These are phyloP conservation scores for Antechinus flavipes DNA, from an alignment of 2,113 vertebrate species.

Conservation along the genomic window DNA sequence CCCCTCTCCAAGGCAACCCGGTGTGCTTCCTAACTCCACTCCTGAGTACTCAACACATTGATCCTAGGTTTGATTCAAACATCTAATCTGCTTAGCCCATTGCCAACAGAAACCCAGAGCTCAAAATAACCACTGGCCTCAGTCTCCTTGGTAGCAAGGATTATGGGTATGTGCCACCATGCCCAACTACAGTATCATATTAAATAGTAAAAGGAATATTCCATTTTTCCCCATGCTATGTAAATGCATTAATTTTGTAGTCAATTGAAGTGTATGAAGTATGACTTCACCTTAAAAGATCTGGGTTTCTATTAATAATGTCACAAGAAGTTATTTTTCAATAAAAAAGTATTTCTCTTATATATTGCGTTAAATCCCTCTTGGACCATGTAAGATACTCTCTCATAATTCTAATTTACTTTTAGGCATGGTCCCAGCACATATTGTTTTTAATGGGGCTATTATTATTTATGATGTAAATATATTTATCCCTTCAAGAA, in stretches of 20 bases:
- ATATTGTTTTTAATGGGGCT: neutral
- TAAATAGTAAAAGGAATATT: neutral
- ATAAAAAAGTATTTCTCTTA: neutral
- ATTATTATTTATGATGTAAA: neutral
- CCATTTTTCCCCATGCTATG: neutral
- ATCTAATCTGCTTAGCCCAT: neutral
- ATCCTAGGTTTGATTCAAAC: neutral
- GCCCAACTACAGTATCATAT: neutral
- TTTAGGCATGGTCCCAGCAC: neutral
- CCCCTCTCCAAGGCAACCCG: neutral
- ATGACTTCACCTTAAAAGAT: neutral
- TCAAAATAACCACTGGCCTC: neutral
- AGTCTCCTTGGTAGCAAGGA: neutral
- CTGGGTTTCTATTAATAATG: neutral
- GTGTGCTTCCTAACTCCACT: neutral
- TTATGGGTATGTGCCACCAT: neutral
- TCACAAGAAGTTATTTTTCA: neutral
- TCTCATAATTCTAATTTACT: neutral
- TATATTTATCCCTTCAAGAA: neutral
- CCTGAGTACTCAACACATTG: neutral
- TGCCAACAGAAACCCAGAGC: neutral
- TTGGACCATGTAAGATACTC: accelerated
- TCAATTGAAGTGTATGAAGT: neutral
- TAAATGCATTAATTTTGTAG: neutral
- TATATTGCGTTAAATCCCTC: neutral